Base-by-base conservation (phyloP, 1,140 invertebrate species). In the Heliconius congener region DNA sequence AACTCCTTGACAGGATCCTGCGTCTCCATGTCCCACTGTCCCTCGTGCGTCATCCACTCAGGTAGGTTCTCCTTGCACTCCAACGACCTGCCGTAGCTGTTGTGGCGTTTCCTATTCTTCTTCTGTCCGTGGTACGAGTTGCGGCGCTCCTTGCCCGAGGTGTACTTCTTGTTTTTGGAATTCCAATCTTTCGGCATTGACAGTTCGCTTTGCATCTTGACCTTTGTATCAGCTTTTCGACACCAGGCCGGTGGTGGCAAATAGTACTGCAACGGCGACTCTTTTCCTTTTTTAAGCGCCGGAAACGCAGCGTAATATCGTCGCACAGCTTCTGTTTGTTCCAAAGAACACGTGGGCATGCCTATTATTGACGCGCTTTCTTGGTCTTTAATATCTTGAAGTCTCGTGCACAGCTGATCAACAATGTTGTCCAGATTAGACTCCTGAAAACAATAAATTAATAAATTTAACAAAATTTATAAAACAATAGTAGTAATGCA, bases 301-400 rank as follows among this genome's bases (percentile, higher is more conserved):
- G 94, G 94, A 86, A 95, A 95, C 79, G 94, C 94, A 90, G 94
- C 94, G 88, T 94, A 95, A 87, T 95, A 95, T 88, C 93, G 88
- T 83, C 94, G 92, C 83, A 94, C 94, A 90, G 94, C 94, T 86
- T 95, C 94, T 79, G 89, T 88, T 84, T 94, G 93, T 84, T 94
- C 93, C 77, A 92, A 78, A 71, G 92, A 92, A 90, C 90, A 90
- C 83, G 89, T 93, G 84, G 92, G 93, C 92, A 94, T 94, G 82
- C 91, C 92, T 93, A 89, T 86, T 82, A 83, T 81, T 77, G 90
- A 85, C 70, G 85, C 80, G 75, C 86, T 83, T 84, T 92, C 86
- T 87, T 91, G 87, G 86, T 93, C 93, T 85, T 93, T 90, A 79
- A 90, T 92, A 82, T 93, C 91, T 83, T 93, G 90, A 78, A 92